phyloP scores from a whole-genome alignment of 2,113 vertebrate genomes.

The Psittacula cyanocephala region DNA sequence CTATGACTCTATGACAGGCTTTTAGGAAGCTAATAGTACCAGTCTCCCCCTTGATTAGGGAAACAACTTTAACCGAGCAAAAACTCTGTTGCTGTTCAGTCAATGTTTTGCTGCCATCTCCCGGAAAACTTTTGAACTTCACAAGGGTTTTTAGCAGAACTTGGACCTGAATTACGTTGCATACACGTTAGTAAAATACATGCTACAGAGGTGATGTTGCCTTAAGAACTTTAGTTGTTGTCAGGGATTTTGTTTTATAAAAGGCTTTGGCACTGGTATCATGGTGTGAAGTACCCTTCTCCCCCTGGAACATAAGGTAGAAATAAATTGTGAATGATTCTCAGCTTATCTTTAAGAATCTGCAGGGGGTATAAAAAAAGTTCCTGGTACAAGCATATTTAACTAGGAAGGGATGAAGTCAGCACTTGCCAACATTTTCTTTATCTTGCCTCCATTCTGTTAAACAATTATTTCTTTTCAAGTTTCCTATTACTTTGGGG shows the following conservation, averaged over 20 bases:
- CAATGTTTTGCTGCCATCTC: constrained; percentile 75
- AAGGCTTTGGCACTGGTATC: not conserved
- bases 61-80: not conserved
- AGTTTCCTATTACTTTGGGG: not conserved
- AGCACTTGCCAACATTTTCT: not conserved
- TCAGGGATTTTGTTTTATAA: not conserved
- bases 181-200: not conserved
- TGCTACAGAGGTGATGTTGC: not conserved
- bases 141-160: not conserved
- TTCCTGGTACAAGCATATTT: not conserved
- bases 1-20: not conserved
- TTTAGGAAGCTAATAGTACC: not conserved
- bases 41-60: not conserved
- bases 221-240: not conserved
- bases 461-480: not conserved
- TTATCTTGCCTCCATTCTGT: not conserved
- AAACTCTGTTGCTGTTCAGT: not conserved
- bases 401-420: not conserved
- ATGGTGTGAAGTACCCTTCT: not conserved
- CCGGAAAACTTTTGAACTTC: constrained; percentile 51
- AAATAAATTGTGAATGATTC: not conserved
- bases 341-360: not conserved
- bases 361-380: not conserved
- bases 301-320: not conserved
- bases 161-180: fast-evolving